Conservation (phyloP, 2,888 invertebrate genomes). For the Carabus problematicus region DNA sequence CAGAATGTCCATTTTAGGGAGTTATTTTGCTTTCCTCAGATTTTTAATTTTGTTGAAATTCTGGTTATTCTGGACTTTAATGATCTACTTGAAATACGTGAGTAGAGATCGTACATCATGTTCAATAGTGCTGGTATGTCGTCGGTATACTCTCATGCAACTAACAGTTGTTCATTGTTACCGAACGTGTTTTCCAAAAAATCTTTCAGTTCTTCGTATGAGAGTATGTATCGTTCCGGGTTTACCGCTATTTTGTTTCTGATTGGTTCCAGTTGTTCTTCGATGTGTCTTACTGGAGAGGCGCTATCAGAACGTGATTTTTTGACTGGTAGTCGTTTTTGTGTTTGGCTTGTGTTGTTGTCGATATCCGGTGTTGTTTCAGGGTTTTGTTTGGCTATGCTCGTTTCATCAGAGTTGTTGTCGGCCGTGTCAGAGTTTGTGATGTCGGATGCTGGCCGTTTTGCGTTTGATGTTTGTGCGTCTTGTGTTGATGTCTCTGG, state of each 20-base stretch:
- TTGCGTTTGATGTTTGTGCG: too few species aligned
- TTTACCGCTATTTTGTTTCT: not conserved
- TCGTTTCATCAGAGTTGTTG: not conserved
- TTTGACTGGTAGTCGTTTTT: not conserved
- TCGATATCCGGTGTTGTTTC: not conserved
- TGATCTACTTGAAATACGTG: not conserved
- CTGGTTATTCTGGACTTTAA: not conserved
- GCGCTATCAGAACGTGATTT: not conserved
- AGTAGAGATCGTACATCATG: not conserved
- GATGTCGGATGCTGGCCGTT: not conserved
- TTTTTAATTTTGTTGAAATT: too few species aligned
- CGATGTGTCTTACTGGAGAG: not conserved
- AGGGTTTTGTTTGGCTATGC: not conserved
- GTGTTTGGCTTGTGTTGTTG: not conserved
- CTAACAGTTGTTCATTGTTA: not conserved
- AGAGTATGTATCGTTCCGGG: not conserved
- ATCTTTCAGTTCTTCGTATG: not conserved
- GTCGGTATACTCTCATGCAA: not conserved
- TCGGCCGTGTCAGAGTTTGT: not conserved
- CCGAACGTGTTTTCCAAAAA: not conserved
- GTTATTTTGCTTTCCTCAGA: not conserved
- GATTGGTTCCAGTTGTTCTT: not conserved
- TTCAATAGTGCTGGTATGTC: not conserved
- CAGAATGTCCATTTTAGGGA: not conserved
- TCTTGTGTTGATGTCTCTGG: too few species aligned